These are phyloP conservation scores for Rhaphigaster nebulosa DNA, from an alignment of 2,888 invertebrate genomes.

Conservation along the genomic window DNA sequence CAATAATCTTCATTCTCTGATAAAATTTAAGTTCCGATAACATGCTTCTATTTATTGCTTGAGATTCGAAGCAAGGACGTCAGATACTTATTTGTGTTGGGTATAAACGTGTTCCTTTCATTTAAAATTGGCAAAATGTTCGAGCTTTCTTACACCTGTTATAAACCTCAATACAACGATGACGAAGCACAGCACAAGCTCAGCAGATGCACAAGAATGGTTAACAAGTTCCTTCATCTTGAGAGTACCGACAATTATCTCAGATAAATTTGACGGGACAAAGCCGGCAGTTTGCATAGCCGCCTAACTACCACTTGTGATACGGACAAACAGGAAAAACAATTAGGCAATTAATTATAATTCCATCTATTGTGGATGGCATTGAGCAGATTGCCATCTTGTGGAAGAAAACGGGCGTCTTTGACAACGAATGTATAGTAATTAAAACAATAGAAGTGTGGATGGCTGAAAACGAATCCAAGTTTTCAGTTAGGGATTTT, in stretches of 20 bases:
- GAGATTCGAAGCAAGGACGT: no score
- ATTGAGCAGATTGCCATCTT: constrained; percentile 38
- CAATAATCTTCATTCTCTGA: no score
- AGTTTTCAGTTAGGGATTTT: neutral
- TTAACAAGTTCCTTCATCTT: neutral
- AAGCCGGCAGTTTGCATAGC: constrained; percentile 18
- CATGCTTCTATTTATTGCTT: no score
- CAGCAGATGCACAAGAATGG: neutral
- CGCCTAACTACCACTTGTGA: constrained; percentile 9
- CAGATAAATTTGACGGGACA: neutral
- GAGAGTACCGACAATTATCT: constrained; percentile 20
- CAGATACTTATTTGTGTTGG: no score
- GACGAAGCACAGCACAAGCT: neutral
- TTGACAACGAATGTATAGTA: neutral
- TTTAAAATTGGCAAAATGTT: no score
- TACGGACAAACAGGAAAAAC: constrained; percentile 34
- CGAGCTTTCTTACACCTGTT: no score
- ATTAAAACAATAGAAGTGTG: neutral
- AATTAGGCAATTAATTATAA: constrained; percentile 49
- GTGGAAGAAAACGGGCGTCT: constrained; percentile 1
- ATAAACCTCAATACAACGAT: no score
- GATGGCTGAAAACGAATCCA: neutral
- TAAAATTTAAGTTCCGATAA: no score
- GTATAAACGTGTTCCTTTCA: no score
- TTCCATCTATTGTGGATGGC: constrained; percentile 45